phyloP scores from a whole-genome alignment of 1,140 invertebrate genomes.

The Elymnias hypermnestra region DNA sequence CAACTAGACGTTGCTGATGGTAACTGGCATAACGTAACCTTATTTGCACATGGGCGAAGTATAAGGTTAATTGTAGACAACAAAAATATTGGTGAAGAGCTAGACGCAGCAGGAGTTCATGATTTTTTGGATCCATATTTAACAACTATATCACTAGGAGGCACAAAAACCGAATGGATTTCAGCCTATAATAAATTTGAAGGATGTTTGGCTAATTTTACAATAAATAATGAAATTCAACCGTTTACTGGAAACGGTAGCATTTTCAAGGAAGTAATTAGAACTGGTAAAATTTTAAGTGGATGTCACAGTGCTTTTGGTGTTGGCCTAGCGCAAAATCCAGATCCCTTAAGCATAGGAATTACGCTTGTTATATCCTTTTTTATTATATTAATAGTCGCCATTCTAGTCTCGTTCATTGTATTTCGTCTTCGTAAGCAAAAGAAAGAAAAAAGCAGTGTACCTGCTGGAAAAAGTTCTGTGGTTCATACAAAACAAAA shows the following conservation, averaged over 20 bases:
- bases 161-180: conserved; percentile 78
- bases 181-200: conserved; percentile 81
- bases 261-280: conserved; percentile 83
- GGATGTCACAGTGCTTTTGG: conserved; percentile 84
- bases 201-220: conserved; percentile 93
- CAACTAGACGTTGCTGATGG: conserved; percentile 83
- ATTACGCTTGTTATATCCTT: conserved; percentile 96
- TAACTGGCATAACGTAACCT: conserved; percentile 89
- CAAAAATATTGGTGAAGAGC: conserved; percentile 85
- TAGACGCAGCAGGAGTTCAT: conserved; percentile 89
- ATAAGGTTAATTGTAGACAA: conserved; percentile 84
- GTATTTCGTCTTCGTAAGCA: conserved; percentile 91
- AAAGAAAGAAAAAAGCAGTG: conserved; percentile 86
- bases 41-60: conserved; percentile 82
- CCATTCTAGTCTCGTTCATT: conserved; percentile 91
- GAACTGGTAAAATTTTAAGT: conserved; percentile 81
- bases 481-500: conserved; percentile 81
- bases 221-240: conserved; percentile 91
- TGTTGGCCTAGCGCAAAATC: conserved; percentile 83
- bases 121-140: conserved; percentile 95
- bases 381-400: conserved; percentile 91
- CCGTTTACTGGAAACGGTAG: conserved; percentile 91
- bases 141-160: conserved; percentile 86
- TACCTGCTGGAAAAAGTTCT: conserved; percentile 75
- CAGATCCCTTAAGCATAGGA: conserved; percentile 92